Base-by-base conservation (phyloP, 1,140 invertebrate species). In the Zaprionus taronus region DNA sequence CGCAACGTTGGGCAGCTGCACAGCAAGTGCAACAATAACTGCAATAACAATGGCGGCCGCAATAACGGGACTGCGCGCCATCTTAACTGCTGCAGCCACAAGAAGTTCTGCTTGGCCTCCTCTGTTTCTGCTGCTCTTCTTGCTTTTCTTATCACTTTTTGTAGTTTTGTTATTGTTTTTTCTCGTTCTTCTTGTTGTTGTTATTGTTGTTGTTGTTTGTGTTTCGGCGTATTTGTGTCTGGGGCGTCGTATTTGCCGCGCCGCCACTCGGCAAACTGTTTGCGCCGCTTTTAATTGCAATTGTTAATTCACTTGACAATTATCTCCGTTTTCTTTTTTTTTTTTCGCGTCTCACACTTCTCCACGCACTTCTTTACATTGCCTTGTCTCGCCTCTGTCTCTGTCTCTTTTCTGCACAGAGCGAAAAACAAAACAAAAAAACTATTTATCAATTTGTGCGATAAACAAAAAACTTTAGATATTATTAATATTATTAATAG, bases 361-460 rank as follows among this genome's bases (percentile, higher is more conserved):
- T 58, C 31, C 24, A 79, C 71, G 65, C 84, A 87, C 78, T 67
- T 79, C 41, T 89, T 68, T 75, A 84, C 79, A 84, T 83, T 72
- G 51, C 63, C 61, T 34, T 34, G 49, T 79, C 44, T 78, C 60
- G 24, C 49, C 31, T 34, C 9, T 63, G 51, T 56, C n/a, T 31
- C 5, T 24, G 38, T 56, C 22, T 31, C 9, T 24, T 55, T 49
- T 62, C 70, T 24, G 4, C 20, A 51, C 20, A 49, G 9, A 11
- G 44, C 47, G 9, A 83, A 57, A 31, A 72, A 66, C 73, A 66
- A 47, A 47, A 17, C 7, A 81, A 58, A 72, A 44, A 47, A 47
- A 17, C n/a, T 7, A 87, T 87, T 89, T 89, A 81, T 87, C 85
- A 89, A 87, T 87, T 87, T 81, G 69, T 84, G 85, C 81, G 44